Evolutionary conservation across 2,113 vertebrate genomes (phyloP).

Genomic region (Nycticebus coucang): DNA sequence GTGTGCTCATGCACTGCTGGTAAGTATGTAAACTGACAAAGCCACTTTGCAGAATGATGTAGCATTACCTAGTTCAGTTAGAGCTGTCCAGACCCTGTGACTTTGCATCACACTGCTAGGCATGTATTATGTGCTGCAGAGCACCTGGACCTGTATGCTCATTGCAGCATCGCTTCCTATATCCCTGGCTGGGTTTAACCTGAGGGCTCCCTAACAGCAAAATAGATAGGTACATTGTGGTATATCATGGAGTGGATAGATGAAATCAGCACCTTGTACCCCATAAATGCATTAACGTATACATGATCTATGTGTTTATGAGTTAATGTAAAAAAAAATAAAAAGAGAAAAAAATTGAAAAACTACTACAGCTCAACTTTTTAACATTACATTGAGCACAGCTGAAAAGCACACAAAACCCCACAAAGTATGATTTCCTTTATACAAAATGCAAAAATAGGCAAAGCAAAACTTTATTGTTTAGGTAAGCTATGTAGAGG

Average conservation of each 20-base stretch:
- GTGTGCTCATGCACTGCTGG: background rate
- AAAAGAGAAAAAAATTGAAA: background rate
- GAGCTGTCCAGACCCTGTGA: background rate
- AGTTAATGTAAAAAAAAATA: too few species aligned
- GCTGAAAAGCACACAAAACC: background rate
- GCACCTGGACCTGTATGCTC: background rate
- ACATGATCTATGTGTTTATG: too few species aligned
- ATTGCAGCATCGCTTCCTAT: background rate
- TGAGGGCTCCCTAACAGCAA: background rate
- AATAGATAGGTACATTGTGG: background rate
- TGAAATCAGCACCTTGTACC: too few species aligned
- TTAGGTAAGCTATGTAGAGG: background rate
- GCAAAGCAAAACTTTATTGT: background rate
- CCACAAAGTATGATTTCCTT: background rate
- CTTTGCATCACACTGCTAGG: background rate
- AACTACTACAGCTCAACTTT: background rate
- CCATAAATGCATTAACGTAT: too few species aligned
- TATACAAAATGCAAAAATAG: background rate
- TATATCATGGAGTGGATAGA: background rate
- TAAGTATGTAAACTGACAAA: background rate
- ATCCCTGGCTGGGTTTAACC: background rate
- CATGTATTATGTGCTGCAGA: background rate
- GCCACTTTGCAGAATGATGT: background rate
- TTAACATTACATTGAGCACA: background rate
- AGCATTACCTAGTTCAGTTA: background rate